Percentiles rank a stretch among this genome's conserved stretches.
Evolutionary conservation across 2,113 vertebrate species (phyloP).

Genomic region (Mystacornis crossleyi): DNA sequence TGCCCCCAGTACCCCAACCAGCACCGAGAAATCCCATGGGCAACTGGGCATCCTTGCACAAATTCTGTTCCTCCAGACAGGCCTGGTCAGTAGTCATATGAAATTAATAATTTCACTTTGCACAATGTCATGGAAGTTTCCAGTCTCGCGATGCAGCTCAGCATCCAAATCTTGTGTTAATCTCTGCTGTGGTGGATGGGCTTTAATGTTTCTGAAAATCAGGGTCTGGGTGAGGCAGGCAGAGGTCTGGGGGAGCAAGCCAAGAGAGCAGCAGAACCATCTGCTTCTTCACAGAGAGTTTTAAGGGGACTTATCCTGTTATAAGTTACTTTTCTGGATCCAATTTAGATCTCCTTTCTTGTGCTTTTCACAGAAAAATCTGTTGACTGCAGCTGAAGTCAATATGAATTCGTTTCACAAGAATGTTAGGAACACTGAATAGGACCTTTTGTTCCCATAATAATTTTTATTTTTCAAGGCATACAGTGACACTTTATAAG

Average conservation of each 20-base stretch:
- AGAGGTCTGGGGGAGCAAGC: not conserved
- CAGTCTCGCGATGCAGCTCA: not conserved
- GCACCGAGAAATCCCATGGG: rapidly evolving
- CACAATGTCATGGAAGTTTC: not conserved
- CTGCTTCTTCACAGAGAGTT: not conserved
- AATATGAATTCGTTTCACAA: not conserved
- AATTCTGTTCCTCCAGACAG: not conserved
- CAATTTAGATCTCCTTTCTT: not conserved
- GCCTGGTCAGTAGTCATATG: rapidly evolving
- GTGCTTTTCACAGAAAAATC: not conserved
- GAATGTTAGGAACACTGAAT: not conserved
- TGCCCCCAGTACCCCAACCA: rapidly evolving
- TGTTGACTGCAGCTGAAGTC: not conserved
- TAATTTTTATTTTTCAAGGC: not conserved
- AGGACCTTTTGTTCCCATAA: not conserved
- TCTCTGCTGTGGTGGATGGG: not conserved
- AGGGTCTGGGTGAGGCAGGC: not conserved
- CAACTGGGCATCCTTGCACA: not conserved
- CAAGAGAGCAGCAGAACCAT: not conserved
- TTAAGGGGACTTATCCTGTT: not conserved
- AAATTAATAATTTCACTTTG: not conserved
- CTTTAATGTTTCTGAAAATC: not conserved
- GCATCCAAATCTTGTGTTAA: not conserved
- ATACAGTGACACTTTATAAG: not conserved
- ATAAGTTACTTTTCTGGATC: not conserved